Conservation (phyloP, 2,888 invertebrate species). For the Ophion costatus region DNA sequence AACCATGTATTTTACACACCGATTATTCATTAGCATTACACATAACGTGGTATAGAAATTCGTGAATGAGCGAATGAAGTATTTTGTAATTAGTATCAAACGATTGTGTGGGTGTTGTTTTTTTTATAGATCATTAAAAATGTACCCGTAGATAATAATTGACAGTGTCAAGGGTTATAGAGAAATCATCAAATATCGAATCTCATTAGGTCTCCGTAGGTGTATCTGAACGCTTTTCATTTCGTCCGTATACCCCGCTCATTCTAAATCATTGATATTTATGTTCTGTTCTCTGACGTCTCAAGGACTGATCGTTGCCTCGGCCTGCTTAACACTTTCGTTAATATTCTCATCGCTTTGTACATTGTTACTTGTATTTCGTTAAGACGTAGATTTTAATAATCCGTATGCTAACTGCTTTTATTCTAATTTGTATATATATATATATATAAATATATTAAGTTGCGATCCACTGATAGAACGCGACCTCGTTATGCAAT, state of each 20-base stretch:
- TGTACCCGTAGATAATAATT: conserved; percentile 52
- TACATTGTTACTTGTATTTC: conserved; percentile 75
- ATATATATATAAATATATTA: conserved; percentile 71
- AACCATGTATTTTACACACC: conserved; percentile 56
- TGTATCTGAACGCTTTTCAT: conserved; percentile 67
- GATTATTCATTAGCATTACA: conserved; percentile 69
- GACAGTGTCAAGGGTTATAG: conserved; percentile 42
- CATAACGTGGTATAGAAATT: conserved; percentile 62
- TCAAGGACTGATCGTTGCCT: conserved; percentile 40
- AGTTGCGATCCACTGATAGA: conserved; percentile 70
- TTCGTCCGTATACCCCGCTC: conserved; percentile 66
- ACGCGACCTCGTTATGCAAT: conserved; percentile 68
- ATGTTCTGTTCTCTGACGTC: conserved; percentile 37
- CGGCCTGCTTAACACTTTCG: conserved; percentile 58
- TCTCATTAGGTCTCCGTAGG: conserved; percentile 72
- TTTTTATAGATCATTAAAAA: conserved; percentile 56
- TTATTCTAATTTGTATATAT: conserved; percentile 73
- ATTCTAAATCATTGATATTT: conserved; percentile 70
- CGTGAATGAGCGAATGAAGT: conserved; percentile 61
- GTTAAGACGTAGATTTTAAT: conserved; percentile 71
- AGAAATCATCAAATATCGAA: conserved; percentile 69
- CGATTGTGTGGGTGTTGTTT: conserved; percentile 22
- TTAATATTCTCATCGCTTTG: conserved; percentile 71
- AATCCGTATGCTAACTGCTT: conserved; percentile 72
- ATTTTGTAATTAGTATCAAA: conserved; percentile 73